Percentiles rank a stretch among this genome's conserved stretches.
phyloP scores from a whole-genome alignment of 2,113 vertebrate genomes.

The Crypturellus undulatus region DNA sequence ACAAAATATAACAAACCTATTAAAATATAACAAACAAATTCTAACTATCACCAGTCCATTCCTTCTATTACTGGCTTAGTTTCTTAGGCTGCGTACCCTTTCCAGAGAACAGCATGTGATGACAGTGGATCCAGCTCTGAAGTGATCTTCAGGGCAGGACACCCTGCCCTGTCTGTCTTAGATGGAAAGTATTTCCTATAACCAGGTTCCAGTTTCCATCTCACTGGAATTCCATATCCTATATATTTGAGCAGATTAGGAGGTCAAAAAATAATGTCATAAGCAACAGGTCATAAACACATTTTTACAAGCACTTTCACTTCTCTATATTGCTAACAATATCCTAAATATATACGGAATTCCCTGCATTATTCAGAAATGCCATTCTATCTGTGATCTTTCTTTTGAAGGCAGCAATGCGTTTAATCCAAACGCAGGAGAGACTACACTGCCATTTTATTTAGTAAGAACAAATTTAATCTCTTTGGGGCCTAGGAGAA shows the following conservation, averaged over 20 bases:
- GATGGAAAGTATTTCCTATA: background rate
- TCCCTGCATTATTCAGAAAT: background rate
- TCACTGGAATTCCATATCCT: background rate
- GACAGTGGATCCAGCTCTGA: background rate
- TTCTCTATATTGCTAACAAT: background rate
- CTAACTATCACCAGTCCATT: background rate
- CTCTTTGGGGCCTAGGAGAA: background rate
- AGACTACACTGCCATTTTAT: background rate
- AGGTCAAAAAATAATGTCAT: background rate
- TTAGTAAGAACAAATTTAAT: background rate
- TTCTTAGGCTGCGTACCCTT: background rate
- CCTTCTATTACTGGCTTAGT: fast-evolving
- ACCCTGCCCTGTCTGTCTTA: background rate
- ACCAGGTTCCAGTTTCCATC: background rate
- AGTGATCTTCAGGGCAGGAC: background rate
- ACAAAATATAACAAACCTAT: background rate
- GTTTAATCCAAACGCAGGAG: background rate
- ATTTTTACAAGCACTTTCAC: background rate
- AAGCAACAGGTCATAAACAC: background rate
- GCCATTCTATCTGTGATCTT: fast-evolving
- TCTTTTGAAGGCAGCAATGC: background rate
- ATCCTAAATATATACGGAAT: background rate
- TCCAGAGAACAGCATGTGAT: background rate
- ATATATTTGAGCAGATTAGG: background rate
- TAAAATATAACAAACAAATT: background rate